Conservation (phyloP, 2,113 vertebrate genomes). For the Charadrius vociferus region DNA sequence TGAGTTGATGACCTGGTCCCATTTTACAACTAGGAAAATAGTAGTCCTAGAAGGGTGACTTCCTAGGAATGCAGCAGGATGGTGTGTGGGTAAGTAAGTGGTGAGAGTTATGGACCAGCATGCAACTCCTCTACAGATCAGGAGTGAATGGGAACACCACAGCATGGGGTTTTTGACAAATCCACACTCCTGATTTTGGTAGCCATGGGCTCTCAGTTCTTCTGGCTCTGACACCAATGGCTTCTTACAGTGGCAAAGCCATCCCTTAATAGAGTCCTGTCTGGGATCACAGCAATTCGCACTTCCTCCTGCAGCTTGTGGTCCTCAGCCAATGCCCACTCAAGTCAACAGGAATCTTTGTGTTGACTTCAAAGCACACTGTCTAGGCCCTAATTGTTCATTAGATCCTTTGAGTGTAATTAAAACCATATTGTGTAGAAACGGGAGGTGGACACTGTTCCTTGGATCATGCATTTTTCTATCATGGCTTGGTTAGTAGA, state of each 20-base stretch:
- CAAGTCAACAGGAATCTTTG: background rate
- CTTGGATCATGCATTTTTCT: background rate
- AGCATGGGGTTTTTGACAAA: background rate
- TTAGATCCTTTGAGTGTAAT: background rate
- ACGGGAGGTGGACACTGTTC: background rate
- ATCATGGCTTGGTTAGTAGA: background rate
- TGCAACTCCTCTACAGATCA: background rate
- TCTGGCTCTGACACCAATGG: background rate
- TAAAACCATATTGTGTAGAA: background rate
- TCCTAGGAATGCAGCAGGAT: background rate
- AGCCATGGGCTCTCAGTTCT: background rate
- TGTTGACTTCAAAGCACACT: background rate
- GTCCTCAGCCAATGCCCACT: background rate
- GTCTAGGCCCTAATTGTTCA: background rate
- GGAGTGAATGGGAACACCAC: background rate
- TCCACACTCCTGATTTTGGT: background rate
- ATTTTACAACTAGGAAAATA: background rate
- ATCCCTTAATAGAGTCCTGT: background rate
- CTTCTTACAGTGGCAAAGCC: background rate
- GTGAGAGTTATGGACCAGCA: background rate
- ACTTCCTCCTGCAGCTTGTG: background rate
- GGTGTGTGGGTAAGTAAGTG: background rate
- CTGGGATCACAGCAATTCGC: background rate
- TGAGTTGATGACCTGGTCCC: background rate
- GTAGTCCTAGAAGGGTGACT: background rate